Evolutionary conservation across 2,797 vertebrate genomes (phyloP), one percentile per base, ranked within the genome.

Genomic region (Manis crassicaudata): DNA sequence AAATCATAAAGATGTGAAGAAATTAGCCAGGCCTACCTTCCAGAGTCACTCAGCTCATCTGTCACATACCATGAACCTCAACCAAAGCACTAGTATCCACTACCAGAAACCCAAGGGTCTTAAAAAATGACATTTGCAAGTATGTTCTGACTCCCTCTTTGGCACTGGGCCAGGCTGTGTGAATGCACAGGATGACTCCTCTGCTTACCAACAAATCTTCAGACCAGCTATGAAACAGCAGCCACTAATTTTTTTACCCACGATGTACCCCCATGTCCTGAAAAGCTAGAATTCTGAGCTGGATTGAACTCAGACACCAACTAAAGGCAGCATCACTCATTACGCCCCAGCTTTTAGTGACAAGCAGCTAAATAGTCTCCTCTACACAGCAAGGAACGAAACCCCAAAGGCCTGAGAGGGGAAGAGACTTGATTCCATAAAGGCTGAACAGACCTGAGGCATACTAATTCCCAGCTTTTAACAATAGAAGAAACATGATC

Each of bases 381-480:
- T 83, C 81, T 60, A 54, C 83, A 90, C 7, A 72, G 37, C n/a
- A 94, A 82, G 32, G 68, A 35, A 32, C n/a, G 32, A 70, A 76
- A 86, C 80, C 23, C n/a, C 67, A 37, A 68, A 82, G 60, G 32
- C n/a, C 17, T 25, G 23, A 76, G 32, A 37, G 7, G 37, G 46
- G 25, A 87, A 84, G 25, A 93, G 46, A 95, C 43, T 0, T 37
- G 52, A 90, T 37, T 75, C 65, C 43, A 96, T 58, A 90, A 85
- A 67, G 56, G 35, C 56, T 80, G 21, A 90, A 88, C 1, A 86
- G 50, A 82, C 92, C 80, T 62, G 79, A 60, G 23, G 32, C 68
- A 95, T 77, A 80, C 17, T 37, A 84, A 96, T 56, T 72, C 32
- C 63, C 92, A 86, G 50, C 56, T 58, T 91, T 92, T 46, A 92